Evolutionary conservation across 2,888 invertebrate species (phyloP).

Genomic region (Acanthoscelides obtectus): DNA sequence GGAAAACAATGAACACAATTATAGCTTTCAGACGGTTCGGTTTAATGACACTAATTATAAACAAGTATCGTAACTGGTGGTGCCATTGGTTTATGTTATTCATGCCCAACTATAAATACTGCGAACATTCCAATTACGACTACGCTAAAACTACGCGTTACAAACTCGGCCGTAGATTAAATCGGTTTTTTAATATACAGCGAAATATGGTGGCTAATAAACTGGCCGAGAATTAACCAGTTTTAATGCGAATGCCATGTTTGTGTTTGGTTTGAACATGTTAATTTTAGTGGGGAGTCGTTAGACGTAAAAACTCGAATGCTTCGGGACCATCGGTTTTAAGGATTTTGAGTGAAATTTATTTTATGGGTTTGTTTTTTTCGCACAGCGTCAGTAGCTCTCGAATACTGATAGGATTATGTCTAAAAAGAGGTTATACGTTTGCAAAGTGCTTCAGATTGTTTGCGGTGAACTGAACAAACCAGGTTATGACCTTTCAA

Average conservation of each 20-base stretch:
- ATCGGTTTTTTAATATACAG: background rate
- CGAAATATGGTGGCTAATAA: background rate
- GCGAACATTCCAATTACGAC: background rate
- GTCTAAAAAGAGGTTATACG: too few species aligned
- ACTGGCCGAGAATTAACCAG: background rate
- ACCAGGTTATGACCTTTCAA: too few species aligned
- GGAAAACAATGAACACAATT: background rate
- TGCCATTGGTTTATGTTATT: background rate
- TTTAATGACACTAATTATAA: background rate
- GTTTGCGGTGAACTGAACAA: too few species aligned
- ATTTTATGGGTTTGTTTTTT: too few species aligned
- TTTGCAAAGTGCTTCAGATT: too few species aligned
- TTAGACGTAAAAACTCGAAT: too few species aligned
- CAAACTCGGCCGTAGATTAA: background rate
- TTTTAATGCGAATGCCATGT: background rate
- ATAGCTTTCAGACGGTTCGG: background rate
- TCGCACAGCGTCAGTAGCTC: too few species aligned
- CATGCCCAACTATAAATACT: background rate
- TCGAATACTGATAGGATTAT: too few species aligned
- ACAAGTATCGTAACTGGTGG: background rate
- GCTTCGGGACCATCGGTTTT: too few species aligned
- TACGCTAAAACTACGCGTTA: background rate
- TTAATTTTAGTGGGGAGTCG: background rate
- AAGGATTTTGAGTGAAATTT: too few species aligned
- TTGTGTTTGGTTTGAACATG: background rate